A percentile compares a stretch with the other conserved stretches of the same genome.
These are phyloP conservation scores for Gastrophryne carolinensis DNA, from an alignment of 2,797 vertebrate genomes.

Conservation along the genomic window DNA sequence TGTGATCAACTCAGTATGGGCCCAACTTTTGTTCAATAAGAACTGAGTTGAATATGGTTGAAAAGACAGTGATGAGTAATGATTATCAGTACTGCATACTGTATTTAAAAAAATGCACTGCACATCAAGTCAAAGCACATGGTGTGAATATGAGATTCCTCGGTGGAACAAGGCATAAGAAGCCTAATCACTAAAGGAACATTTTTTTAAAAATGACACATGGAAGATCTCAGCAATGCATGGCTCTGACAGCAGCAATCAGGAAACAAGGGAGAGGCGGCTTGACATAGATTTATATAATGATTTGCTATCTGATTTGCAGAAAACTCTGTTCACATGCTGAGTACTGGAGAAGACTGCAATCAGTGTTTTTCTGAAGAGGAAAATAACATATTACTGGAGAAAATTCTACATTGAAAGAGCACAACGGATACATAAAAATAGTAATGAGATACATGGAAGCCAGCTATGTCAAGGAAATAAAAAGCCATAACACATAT, in stretches of 20 bases:
- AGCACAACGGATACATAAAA: not conserved
- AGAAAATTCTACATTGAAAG: not conserved
- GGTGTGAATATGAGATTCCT: not conserved
- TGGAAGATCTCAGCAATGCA: constrained; percentile 10
- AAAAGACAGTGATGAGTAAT: too few relatives aligned
- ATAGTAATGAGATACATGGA: not conserved
- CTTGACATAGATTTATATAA: constrained; percentile 27
- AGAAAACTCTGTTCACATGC: constrained; percentile 27
- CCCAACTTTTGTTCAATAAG: too few relatives aligned
- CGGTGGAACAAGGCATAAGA: constrained; percentile 12
- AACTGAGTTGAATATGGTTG: too few relatives aligned
- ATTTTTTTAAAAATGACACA: constrained; percentile 18
- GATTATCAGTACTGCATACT: too few relatives aligned
- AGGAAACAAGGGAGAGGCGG: constrained; percentile 16
- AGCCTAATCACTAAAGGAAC: constrained; percentile 28
- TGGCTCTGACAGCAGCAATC: constrained; percentile 32
- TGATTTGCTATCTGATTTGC: constrained; percentile 42
- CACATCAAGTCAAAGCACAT: not conserved
- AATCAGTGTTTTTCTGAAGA: constrained; percentile 34
- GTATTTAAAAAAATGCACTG: not conserved
- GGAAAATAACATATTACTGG: constrained; percentile 44
- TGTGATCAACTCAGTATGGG: too few relatives aligned
- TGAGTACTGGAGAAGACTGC: constrained; percentile 28
- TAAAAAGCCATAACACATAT: not conserved
- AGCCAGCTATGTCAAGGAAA: not conserved